A percentile compares a stretch with the other conserved stretches of the same genome.
These are phyloP conservation scores for Drosophila punjabiensis DNA, from an alignment of 1,140 invertebrate genomes.

Conservation along the genomic window DNA sequence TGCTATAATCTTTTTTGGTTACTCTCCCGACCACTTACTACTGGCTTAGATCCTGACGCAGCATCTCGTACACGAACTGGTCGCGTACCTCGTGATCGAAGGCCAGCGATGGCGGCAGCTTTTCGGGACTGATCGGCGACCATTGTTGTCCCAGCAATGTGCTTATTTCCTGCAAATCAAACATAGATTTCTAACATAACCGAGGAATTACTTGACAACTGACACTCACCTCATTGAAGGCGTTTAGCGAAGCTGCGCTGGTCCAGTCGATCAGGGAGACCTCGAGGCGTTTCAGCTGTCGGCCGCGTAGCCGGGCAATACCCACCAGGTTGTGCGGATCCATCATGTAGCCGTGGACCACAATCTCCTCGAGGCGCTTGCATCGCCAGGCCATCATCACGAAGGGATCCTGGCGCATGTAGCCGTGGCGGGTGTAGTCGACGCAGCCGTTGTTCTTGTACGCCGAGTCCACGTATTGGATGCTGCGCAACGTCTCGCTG, in stretches of 20 bases:
- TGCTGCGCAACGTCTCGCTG: slow-evolving; percentile 87
- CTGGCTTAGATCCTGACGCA: slow-evolving; percentile 72
- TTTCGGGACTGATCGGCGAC: slow-evolving; percentile 78
- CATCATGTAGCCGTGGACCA: slow-evolving; percentile 86
- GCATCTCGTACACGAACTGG: slow-evolving; percentile 78
- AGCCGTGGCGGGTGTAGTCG: slow-evolving; percentile 51
- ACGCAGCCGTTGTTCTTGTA: slow-evolving; percentile 83
- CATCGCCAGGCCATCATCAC: slow-evolving; percentile 92
- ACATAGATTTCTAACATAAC: background rate
- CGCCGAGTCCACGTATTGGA: slow-evolving; percentile 90
- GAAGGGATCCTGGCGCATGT: slow-evolving; percentile 88
- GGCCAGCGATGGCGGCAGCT: slow-evolving; percentile 84
- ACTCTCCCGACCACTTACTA: slow-evolving; percentile 61
- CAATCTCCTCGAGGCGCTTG: slow-evolving; percentile 88
- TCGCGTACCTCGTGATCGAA: slow-evolving; percentile 76
- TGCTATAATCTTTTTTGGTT: slow-evolving; percentile 62
- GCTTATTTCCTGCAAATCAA: slow-evolving; percentile 85
- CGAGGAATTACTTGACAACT: background rate
- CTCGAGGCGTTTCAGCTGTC: slow-evolving; percentile 87
- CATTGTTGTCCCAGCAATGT: slow-evolving; percentile 85
- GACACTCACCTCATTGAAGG: slow-evolving; percentile 72
- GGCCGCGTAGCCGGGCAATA: slow-evolving; percentile 89
- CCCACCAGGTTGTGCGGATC: slow-evolving; percentile 88
- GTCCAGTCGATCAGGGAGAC: slow-evolving; percentile 88
- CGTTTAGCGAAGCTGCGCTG: slow-evolving; percentile 41